Evolutionary conservation across 1,140 invertebrate species (phyloP), one percentile per base, ranked within the genome.

Genomic region (Popillia japonica): DNA sequence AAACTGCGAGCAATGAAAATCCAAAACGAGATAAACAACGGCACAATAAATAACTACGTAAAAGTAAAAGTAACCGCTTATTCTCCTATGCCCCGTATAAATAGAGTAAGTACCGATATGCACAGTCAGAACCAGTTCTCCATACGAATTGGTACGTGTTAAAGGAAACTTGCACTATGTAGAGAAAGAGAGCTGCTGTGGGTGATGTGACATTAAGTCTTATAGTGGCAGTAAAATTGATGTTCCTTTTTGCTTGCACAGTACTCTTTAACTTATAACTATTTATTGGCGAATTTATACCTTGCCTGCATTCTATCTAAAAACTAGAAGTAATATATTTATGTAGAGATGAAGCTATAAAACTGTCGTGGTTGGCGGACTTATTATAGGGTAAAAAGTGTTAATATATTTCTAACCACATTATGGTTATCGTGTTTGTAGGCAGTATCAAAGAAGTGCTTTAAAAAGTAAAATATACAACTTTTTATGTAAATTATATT

Each of bases 141-240:
- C 61, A 22, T 8, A 68, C 17, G 22, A 68, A 10, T 14, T 27
- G 61, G 22, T 34, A 55, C 17, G 17, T 2, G 14, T 14, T 68
- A 68, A 27, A 68, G 9, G 20, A 68, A 23, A 27, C 22, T 7
- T n/a, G 48, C 14, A 17, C 14, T 6, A 27, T 17, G 8, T 4
- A 27, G 27, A 34, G 11, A 68, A 23, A 68, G 20, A 68, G 20
- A 8, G 22, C 20, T 27, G 61, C 22, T 22, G 61, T 34, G 61
- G 61, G 61, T 68, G 61, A 68, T 68, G 61, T 68, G 61, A 68
- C 61, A 68, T 68, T 68, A 68, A 68, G 22, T 4, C 61, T 68
- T 68, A 68, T 68, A 68, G 61, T 10, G 61, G 22, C 27, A 23
- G 22, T 68, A 68, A 68, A 68, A 68, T 68, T 34, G 22, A 68